Conservation (phyloP, 2,888 invertebrate genomes). For the Orthonevra nobilis region DNA sequence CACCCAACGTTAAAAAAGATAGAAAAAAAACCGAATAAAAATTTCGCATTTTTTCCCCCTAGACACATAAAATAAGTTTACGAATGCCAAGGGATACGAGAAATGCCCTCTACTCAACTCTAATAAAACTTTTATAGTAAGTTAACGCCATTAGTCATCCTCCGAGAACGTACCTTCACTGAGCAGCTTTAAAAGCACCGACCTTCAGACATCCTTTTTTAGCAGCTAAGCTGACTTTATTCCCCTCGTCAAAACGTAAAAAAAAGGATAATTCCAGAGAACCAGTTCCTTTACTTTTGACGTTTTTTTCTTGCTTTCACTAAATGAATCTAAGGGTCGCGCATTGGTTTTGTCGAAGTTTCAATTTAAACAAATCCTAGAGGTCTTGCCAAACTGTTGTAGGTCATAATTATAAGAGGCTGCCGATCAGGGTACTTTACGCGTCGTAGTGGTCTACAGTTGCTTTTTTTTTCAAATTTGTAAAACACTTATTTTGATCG, state of each 20-base stretch:
- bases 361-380: too few relatives aligned
- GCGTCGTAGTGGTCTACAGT: too few relatives aligned
- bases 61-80: conserved; percentile 14
- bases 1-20: too few relatives aligned
- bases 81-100: conserved; percentile 13
- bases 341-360: too few relatives aligned
- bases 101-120: conserved; percentile 23
- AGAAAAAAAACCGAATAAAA: conserved; percentile 6
- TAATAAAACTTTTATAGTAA: conserved; percentile 60
- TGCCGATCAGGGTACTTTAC: too few relatives aligned
- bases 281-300: conserved; percentile 37
- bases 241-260: not conserved
- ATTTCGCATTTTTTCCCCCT: not conserved
- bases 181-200: conserved; percentile 32
- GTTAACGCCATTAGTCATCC: conserved; percentile 64
- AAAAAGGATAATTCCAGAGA: conserved; percentile 22
- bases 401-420: too few relatives aligned
- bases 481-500: too few relatives aligned
- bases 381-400: too few relatives aligned
- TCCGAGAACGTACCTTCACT: conserved; percentile 31
- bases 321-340: too few relatives aligned
- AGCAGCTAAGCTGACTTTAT: conserved; percentile 3
- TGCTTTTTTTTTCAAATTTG: too few relatives aligned
- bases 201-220: conserved; percentile 11
- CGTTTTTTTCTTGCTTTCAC: conserved; percentile 6